These are phyloP conservation scores for Brachyhypopomus gauderio DNA, from an alignment of 2,113 vertebrate genomes.

Conservation along the genomic window DNA sequence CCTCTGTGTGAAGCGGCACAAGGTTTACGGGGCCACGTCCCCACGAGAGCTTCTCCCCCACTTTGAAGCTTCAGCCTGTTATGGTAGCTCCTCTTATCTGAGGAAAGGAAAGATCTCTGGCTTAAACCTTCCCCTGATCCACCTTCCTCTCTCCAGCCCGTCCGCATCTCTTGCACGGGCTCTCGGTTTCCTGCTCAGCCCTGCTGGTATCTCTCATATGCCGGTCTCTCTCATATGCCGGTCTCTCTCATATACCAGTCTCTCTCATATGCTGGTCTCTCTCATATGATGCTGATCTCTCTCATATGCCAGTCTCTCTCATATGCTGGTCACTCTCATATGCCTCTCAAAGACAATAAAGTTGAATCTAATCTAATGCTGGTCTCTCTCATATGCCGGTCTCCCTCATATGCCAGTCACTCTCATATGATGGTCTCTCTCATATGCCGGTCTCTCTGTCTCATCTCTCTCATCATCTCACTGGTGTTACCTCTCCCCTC, in stretches of 20 bases:
- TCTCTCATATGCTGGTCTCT: background rate
- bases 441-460: no score
- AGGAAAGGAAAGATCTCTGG: slow-evolving; percentile 72
- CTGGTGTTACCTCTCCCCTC: slow-evolving; percentile 49
- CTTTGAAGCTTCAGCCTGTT: slow-evolving; percentile 92
- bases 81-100: slow-evolving; percentile 90
- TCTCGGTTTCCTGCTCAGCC: slow-evolving; percentile 50
- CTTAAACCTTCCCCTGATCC: slow-evolving; percentile 64
- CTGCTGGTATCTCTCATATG: slow-evolving; percentile 25
- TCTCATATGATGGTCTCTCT: no score
- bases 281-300: no score
- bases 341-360: no score
- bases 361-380: no score
- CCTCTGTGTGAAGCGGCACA: slow-evolving; percentile 80
- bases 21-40: slow-evolving; percentile 79
- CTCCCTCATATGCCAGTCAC: background rate
- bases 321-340: slow-evolving; percentile 30
- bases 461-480: slow-evolving; percentile 45
- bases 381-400: slow-evolving; percentile 20
- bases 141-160: background rate
- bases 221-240: slow-evolving; percentile 18
- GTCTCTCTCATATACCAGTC: slow-evolving; percentile 15
- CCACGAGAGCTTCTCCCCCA: slow-evolving; percentile 77
- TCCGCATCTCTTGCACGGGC: slow-evolving; percentile 48
- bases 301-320: no score